Evolutionary conservation across 2,113 vertebrate genomes (phyloP), one percentile per base, ranked within the genome.

Genomic region (Platysteira castanea): DNA sequence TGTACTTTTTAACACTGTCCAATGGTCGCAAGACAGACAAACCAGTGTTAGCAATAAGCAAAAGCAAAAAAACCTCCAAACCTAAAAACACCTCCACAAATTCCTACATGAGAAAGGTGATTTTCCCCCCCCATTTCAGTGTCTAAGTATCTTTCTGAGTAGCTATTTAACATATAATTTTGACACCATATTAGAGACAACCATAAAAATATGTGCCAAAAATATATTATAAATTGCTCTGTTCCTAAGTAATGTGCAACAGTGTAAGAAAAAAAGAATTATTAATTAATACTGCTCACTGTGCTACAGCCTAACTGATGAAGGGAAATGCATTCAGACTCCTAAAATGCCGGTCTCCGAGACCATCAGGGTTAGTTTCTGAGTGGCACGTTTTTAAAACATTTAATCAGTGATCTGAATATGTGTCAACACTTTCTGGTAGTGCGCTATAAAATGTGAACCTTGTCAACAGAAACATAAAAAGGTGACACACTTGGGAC

Each of bases 321-420:
- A 94, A 94, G 87, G 21, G 70, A 84, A 96, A 94, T 93, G 93
- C 79, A 90, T 90, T 74, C 87, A 95, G 95, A 78, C 63, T 97
- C 93, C 91, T 93, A 96, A 98, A 98, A 98, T 86, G 95, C 94
- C 46, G 93, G 90, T 96, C 97, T 98, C 94, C 47, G 94, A 95
- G 98, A 98, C 89, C 96, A 98, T 98, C 98, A 97, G 97, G 98
- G 98, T 98, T 98, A 98, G 97, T 98, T 98, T 98, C 93, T 98
- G 98, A 98, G 98, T 98, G 98, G 97, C 98, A 98, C 97, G 96
- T 98, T 98, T 98, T 97, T 87, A 98, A 98, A 98, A 98, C 98
- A 98, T 98, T 98, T 98, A 98, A 98, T 98, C 98, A 98, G 96
- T 96, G 94, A 97, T 98, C 98, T 97, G 97, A 98, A 97, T 98